Evolutionary conservation across 2,113 vertebrate species (phyloP), one percentile per base, ranked within the genome.

Genomic region (Syngnathus scovelli): DNA sequence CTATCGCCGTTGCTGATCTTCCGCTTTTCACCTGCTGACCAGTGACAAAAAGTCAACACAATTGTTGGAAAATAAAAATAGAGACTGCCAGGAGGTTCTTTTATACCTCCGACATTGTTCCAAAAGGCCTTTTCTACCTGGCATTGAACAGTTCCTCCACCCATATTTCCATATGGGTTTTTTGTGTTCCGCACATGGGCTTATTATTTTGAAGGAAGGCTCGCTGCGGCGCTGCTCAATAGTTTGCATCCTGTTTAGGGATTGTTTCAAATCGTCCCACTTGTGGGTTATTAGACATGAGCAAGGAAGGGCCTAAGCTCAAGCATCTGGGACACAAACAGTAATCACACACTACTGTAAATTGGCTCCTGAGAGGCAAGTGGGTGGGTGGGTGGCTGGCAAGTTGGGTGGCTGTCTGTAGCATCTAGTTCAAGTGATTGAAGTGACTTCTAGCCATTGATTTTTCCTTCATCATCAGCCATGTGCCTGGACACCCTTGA

Each of bases 401-500:
- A n/a, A n/a, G n/a, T n/a, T 55, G 71, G 78, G 64, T 37, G 71
- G 78, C 61, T 37, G 63, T 85, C 83, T 75, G 75, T 33, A 72
- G 80, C 38, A 52, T 78, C 86, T 89, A 87, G 90, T 91, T 92
- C 90, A 88, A 89, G 88, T 91, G 90, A 92, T 91, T 83, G 90
- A 92, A 83, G 85, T 85, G 89, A 87, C 87, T 85, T 71, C 46
- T 46, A 19, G 46, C 59, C 85, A 91, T 92, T 85, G 89, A 92
- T 92, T 91, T 89, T 68, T 74, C 68, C 80, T 86, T 76, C 37
- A 69, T 87, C 86, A 81, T 77, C 39, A 64, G 73, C 69, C 33
- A 79, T 77, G 74, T n/a, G 68, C 74, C 74, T 73, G 78, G 70
- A 69, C 68, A 72, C 73, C 49, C 55, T 80, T 81, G 82, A 81